phyloP scores from a whole-genome alignment of 2,888 invertebrate genomes.

The Pemphredon lugubris region DNA sequence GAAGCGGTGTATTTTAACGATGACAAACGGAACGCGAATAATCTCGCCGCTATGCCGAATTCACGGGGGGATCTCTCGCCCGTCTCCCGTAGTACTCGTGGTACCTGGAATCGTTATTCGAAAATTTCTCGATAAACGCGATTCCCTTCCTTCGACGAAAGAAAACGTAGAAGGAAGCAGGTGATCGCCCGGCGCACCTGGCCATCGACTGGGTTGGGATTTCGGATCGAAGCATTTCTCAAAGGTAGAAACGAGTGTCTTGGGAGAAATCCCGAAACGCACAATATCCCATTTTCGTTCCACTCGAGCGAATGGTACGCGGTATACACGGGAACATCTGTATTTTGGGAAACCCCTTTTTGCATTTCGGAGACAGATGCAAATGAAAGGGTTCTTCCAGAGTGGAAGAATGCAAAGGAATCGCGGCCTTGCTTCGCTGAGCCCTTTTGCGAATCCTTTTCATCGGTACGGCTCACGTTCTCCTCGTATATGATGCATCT shows the following conservation, averaged over 20 bases:
- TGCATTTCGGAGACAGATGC: slow-evolving; percentile 71
- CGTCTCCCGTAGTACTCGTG: background rate
- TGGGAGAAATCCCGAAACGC: slow-evolving; percentile 44
- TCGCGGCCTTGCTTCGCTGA: slow-evolving; percentile 59
- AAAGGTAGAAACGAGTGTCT: slow-evolving; percentile 57
- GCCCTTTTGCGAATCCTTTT: slow-evolving; percentile 65
- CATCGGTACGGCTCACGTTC: slow-evolving; percentile 52
- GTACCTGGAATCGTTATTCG: background rate
- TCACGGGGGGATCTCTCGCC: background rate
- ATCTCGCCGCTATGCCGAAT: slow-evolving; percentile 17
- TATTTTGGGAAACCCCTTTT: slow-evolving; percentile 70
- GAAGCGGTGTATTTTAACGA: slow-evolving; percentile 47
- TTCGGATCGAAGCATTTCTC: slow-evolving; percentile 23
- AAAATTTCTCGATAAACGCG: slow-evolving; percentile 20
- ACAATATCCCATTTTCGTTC: slow-evolving; percentile 69
- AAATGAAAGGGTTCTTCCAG: slow-evolving; percentile 68
- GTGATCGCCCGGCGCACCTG: slow-evolving; percentile 59
- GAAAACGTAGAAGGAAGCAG: slow-evolving; percentile 59
- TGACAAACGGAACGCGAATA: slow-evolving; percentile 35
- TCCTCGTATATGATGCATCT: slow-evolving; percentile 62
- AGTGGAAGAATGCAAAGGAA: slow-evolving; percentile 61
- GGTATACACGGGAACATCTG: slow-evolving; percentile 68
- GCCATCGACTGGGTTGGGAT: slow-evolving; percentile 36
- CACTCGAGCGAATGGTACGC: slow-evolving; percentile 68
- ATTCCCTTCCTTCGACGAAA: slow-evolving; percentile 35